These are phyloP conservation scores for Pachycephus smyrnensis DNA, from an alignment of 2,888 invertebrate genomes.

Conservation along the genomic window DNA sequence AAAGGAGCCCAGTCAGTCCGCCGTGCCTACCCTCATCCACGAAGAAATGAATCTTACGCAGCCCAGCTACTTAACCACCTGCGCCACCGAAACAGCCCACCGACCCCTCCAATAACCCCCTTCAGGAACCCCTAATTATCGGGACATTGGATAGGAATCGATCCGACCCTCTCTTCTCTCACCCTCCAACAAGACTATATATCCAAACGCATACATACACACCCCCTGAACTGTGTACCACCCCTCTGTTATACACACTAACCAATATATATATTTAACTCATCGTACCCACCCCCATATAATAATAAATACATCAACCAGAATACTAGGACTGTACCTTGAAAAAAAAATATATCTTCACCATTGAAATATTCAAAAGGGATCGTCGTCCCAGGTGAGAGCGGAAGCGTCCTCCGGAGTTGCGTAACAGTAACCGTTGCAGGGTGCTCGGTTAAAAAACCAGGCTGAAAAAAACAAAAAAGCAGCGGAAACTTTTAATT, in stretches of 20 bases:
- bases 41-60: slow-evolving; percentile 19
- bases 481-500: slow-evolving; percentile 18
- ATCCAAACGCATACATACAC: background rate
- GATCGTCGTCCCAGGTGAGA: background rate
- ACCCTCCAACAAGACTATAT: background rate
- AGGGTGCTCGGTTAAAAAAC: background rate
- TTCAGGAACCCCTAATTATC: slow-evolving; percentile 15
- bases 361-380: background rate
- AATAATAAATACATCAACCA: background rate
- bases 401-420: background rate
- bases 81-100: slow-evolving; percentile 12
- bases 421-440: background rate
- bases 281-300: background rate
- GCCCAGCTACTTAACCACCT: slow-evolving; percentile 22
- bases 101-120: background rate
- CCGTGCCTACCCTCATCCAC: slow-evolving; percentile 1
- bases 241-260: background rate
- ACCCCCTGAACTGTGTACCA: background rate
- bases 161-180: background rate
- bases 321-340: background rate
- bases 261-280: background rate
- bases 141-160: slow-evolving; percentile 17
- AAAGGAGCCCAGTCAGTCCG: slow-evolving; percentile 7
- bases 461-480: background rate
- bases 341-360: background rate